These are phyloP conservation scores for Trachymyrmex cornetzi DNA, from an alignment of 1,140 invertebrate genomes.

Conservation along the genomic window DNA sequence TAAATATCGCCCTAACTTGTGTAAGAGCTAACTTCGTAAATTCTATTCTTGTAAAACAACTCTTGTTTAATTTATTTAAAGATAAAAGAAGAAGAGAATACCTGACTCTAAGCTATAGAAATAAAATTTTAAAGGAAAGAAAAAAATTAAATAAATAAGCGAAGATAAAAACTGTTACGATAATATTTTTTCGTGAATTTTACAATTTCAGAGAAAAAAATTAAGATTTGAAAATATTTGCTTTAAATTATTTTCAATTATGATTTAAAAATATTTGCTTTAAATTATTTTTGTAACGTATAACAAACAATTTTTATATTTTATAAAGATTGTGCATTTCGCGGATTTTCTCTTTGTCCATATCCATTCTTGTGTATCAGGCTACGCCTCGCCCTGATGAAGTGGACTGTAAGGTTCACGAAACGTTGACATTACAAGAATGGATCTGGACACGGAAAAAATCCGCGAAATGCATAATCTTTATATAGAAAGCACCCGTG, in stretches of 20 bases:
- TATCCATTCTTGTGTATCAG: too few relatives aligned
- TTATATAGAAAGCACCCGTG: too few relatives aligned
- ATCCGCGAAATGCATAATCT: too few relatives aligned
- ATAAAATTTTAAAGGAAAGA: neutral
- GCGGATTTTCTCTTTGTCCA: too few relatives aligned
- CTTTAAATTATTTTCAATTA: neutral
- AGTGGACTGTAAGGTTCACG: too few relatives aligned
- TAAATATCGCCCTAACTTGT: neutral
- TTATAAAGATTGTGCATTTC: too few relatives aligned
- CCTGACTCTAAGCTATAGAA: neutral
- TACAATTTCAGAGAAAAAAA: neutral
- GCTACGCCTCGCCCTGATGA: too few relatives aligned
- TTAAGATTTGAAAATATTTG: neutral
- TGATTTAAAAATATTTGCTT: neutral
- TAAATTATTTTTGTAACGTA: neutral
- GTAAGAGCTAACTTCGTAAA: neutral
- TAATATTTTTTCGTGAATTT: too few relatives aligned
- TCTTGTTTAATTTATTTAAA: neutral
- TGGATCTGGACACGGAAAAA: too few relatives aligned
- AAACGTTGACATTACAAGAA: too few relatives aligned
- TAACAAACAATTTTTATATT: neutral
- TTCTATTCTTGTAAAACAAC: neutral
- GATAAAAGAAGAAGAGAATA: neutral
- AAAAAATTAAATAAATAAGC: neutral
- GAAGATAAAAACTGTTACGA: too few relatives aligned